Evolutionary conservation across 2,888 invertebrate species (phyloP), one percentile per base, ranked within the genome.

Genomic region (Laspeyria flexula): DNA sequence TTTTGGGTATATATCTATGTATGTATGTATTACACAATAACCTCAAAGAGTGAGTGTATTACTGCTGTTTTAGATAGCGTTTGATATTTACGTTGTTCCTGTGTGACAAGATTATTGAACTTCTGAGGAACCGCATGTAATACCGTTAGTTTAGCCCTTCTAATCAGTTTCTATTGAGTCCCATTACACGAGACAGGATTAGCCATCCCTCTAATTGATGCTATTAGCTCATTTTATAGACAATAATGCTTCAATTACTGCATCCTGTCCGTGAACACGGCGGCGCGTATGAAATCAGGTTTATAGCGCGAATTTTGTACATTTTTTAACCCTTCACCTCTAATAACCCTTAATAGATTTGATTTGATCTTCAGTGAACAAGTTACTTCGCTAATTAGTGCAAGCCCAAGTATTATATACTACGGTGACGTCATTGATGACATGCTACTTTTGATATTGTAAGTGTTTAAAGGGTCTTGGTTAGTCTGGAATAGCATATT

Each of bases 241-340:
- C 61, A 65, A 65, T 65, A 66, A 70, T 62, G 55, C 51, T 55
- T 52, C 64, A 69, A 70, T 70, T 65, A 65, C 30, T 30, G 45
- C 38, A 53, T 65, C 52, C 49, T 60, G 61, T 44, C 41, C 55
- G 51, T 48, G 55, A 69, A 61, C 46, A 30, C 43, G 25, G 16
- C 30, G 16, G 25, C 34, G 66, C 51, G 65, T 65, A 43, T 49
- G 31, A 55, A 55, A 69, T 65, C 43, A 65, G 43, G 39, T 50
- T 43, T 63, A 25, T 46, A 46, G 39, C 49, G 46, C 4, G 10
- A 44, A 31, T 31, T 9, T 16, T n/a, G 18, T 16, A n/a, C 15
- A 21, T 18, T 40, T 33, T 39, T 44, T 38, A 21, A 27, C 16
- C 18, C 12, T 27, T 27, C 11, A 46, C 34, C 27, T 31, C 9